Percentiles rank a stretch among this genome's conserved stretches.
phyloP scores from a whole-genome alignment of 1,140 invertebrate species.

The Homarus americanus region DNA sequence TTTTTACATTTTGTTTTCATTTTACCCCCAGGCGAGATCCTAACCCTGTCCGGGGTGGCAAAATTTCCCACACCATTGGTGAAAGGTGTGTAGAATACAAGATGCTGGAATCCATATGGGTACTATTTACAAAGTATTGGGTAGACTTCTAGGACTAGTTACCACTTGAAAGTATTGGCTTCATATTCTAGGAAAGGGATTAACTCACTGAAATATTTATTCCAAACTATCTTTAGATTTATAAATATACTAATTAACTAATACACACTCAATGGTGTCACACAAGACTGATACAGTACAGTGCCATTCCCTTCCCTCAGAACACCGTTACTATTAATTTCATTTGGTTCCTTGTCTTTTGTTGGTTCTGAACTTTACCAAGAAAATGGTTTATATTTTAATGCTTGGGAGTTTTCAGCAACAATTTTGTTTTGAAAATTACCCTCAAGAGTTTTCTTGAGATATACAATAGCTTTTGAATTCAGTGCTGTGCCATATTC shows the following conservation, averaged over 20 bases:
- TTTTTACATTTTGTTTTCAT: background rate
- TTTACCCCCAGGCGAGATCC: slow-evolving; percentile 22
- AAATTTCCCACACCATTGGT: slow-evolving; percentile 24
- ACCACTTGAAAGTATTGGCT: background rate
- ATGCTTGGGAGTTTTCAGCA: background rate
- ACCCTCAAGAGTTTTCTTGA: background rate
- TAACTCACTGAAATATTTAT: background rate
- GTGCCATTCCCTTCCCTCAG: background rate
- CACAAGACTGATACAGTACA: background rate
- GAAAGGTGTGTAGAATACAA: slow-evolving; percentile 44
- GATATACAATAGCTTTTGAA: background rate
- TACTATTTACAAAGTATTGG: background rate
- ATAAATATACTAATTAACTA: background rate
- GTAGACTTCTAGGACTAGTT: background rate
- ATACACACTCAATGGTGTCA: background rate
- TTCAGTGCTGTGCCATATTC: background rate
- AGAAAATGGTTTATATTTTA: background rate
- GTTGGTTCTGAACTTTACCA: background rate
- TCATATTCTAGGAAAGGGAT: slow-evolving; percentile 10
- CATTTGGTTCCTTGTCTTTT: background rate
- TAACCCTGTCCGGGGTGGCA: slow-evolving; percentile 32
- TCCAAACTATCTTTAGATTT: background rate
- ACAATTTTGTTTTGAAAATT: background rate
- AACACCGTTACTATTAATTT: background rate
- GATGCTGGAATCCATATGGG: slow-evolving; percentile 1